Evolutionary conservation across 2,113 vertebrate species (phyloP).

Genomic region (Burhinus bistriatus): DNA sequence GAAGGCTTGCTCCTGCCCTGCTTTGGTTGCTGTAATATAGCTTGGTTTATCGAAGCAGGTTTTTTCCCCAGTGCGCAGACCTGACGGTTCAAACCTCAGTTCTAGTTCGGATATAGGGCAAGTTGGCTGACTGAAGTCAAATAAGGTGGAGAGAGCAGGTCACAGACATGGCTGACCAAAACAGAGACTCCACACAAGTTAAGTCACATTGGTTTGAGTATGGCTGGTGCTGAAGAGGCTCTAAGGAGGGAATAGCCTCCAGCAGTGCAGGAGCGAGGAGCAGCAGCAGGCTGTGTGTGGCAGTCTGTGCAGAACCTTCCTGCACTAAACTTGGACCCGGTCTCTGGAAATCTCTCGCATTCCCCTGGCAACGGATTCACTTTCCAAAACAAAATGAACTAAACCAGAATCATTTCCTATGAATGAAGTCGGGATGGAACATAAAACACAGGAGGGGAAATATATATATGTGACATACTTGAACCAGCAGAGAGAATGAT

Average conservation of each 20-base stretch:
- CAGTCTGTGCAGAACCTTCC: conserved; percentile 15
- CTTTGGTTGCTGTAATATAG: neutral
- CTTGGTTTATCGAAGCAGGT: neutral
- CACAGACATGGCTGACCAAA: neutral
- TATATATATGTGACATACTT: neutral
- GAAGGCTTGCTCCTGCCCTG: neutral
- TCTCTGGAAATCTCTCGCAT: conserved; percentile 34
- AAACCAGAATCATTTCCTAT: conserved; percentile 29
- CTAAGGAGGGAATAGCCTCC: neutral
- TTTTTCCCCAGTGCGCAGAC: neutral
- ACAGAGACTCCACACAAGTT: neutral
- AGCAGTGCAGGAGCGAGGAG: neutral
- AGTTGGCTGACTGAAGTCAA: neutral
- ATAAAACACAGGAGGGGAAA: conserved; percentile 2
- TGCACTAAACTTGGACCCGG: conserved; percentile 6
- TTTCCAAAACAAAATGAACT: conserved; percentile 63
- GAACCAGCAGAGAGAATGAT: conserved; percentile 31
- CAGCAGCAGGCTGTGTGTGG: conserved; percentile 27
- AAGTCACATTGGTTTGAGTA: neutral
- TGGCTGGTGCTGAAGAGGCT: neutral
- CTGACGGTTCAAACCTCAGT: neutral
- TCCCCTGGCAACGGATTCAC: conserved; percentile 27
- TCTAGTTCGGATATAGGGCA: neutral
- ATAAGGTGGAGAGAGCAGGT: neutral
- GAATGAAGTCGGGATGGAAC: conserved; percentile 3